Evolutionary conservation across 2,888 invertebrate genomes (phyloP), one percentile per base, ranked within the genome.

Genomic region (Eupithecia pulchellata): DNA sequence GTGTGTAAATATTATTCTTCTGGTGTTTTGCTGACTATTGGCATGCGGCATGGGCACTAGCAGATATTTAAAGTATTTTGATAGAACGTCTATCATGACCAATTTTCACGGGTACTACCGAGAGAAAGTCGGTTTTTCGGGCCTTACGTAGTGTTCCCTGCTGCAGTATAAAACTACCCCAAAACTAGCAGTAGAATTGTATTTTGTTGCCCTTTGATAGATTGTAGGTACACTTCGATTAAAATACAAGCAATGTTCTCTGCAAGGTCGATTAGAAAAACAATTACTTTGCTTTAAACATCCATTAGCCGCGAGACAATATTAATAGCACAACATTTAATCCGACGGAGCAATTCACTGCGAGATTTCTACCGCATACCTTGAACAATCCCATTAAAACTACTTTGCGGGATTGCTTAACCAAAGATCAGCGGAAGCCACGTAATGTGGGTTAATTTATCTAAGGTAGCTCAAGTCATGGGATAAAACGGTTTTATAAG

Each of bases 381-480:
- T 75, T 71, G 64, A 75, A 78, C 76, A 76, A 77, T 78, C 72
- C 75, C 75, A 77, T 77, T 77, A 77, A 77, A 76, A 77, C 77
- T 76, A 79, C 79, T 83, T 81, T 82, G 82, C 77, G 81, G 81
- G 79, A 82, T 84, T 85, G 83, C 84, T 84, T 81, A 82, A 78
- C 80, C 84, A 81, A 84, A 84, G 87, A 88, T 87, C 85, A 86
- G 78, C 82, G 82, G 79, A 78, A 82, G 81, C 83, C 84, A 68
- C 83, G 81, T 86, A 86, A 86, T 87, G 85, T 83, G 82, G 84
- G 83, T 83, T 85, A 87, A 89, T 89, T 89, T 88, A 88, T 89
- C 77, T 85, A 80, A 71, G 79, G 79, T 74, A 61, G 75, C 69
- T 61, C 64, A 76, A 77, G 76, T 17, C 69, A 64, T n/a, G 17